Base-by-base conservation (phyloP, 2,888 invertebrate genomes). In the Caenorhabditis panamensis region DNA sequence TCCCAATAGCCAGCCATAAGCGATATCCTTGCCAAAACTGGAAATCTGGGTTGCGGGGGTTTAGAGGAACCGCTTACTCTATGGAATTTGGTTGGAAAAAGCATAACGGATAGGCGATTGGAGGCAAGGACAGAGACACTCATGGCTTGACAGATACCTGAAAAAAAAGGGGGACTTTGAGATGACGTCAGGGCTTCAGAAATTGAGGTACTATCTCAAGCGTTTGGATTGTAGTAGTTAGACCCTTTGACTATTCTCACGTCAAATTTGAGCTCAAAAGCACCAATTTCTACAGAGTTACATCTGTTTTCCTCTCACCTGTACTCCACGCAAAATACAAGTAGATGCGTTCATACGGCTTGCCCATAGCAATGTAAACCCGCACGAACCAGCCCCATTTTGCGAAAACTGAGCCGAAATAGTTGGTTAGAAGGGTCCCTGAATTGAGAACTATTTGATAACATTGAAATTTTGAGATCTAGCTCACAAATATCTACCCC, bases 121-220 rank as follows among this genome's bases (percentile, higher is more conserved):
- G 79, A 66, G 16, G 79, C 75, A 1, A 80, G 22, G 18, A 75
- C 67, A 1, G 75, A 69, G 11, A 75, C 73, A 3, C 66, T 54
- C 79, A 80, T 80, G 0, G 79, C 68, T 75, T 80, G 79, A 26
- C 75, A 80, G n/a, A 80, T 62, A 16, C 72, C 79, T 78, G 59
- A 24, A 69, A 56, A 51, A 28, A 16, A 5, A 26, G 13, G 22
- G 13, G 24, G 18, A 26, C 16, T 53, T 26, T 26, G 26, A n/a
- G n/a, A 8, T 13, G 28, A 24, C 5, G 18, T 6, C 24, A 53
- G 9, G 9, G 31, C 31, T 4, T 9, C 31, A 31, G 31, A 4
- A 31, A 31, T 31, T 31, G 31, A n/a, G n/a, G n/a, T n/a, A n/a
- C n/a, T n/a, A n/a, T n/a, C n/a, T n/a, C n/a, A n/a, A n/a, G n/a